Percentiles rank a stretch among this genome's conserved stretches.
Evolutionary conservation across 2,113 vertebrate genomes (phyloP).

Genomic region (Orycteropus afer): DNA sequence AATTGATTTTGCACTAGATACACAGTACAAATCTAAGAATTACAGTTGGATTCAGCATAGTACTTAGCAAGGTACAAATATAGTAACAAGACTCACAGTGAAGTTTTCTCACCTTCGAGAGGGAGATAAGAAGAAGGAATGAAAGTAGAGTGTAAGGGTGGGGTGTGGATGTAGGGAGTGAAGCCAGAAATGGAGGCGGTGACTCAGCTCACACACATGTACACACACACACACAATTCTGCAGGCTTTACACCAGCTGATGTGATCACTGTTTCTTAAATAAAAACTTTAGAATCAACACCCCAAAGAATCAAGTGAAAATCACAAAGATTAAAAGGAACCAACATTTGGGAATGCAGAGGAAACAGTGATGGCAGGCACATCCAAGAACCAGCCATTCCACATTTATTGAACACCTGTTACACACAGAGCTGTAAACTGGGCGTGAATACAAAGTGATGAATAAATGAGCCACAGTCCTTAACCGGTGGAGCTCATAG

Average conservation of each 20-base stretch:
- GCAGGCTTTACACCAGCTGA: neutral
- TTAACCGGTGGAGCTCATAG: neutral
- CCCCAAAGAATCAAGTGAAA: neutral
- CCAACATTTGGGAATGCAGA: neutral
- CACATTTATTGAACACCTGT: neutral
- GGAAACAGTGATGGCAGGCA: neutral
- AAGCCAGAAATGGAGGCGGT: neutral
- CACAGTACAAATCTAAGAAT: neutral
- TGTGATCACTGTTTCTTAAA: neutral
- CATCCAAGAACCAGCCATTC: neutral
- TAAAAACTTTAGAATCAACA: neutral
- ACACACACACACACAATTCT: neutral
- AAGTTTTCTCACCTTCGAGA: slow-evolving; percentile 40
- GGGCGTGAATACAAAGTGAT: neutral
- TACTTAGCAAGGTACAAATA: slow-evolving; percentile 46
- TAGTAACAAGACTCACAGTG: neutral
- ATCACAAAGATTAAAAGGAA: neutral
- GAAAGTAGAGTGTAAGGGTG: neutral
- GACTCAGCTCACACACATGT: neutral
- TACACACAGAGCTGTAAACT: rapidly evolving
- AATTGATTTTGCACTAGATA: slow-evolving; percentile 33
- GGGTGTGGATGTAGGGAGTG: neutral
- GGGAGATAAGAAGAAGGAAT: slow-evolving; percentile 1
- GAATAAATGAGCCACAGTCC: neutral
- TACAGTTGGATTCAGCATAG: neutral